A percentile compares a stretch with the other conserved stretches of the same genome.
phyloP scores from a whole-genome alignment of 2,113 vertebrate genomes.

The Spea bombifrons region DNA sequence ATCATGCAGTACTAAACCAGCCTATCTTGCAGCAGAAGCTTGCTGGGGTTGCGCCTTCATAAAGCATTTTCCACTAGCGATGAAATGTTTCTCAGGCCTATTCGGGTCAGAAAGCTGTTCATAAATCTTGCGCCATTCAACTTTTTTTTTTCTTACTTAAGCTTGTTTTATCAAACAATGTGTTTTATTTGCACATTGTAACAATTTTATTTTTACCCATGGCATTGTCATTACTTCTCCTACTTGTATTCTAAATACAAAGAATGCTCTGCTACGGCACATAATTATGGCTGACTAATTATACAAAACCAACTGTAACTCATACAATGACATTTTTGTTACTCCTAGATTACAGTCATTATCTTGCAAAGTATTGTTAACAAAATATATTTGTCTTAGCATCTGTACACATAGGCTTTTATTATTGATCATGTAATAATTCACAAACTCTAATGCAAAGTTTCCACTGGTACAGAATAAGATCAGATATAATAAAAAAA shows the following conservation, averaged over 20 bases:
- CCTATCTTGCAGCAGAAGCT: too few relatives aligned
- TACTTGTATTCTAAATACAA: conserved; percentile 17
- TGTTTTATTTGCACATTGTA: background rate
- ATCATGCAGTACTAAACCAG: too few relatives aligned
- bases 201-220: conserved; percentile 27
- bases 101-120: too few relatives aligned
- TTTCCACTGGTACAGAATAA: background rate
- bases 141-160: too few relatives aligned
- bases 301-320: conserved; percentile 1
- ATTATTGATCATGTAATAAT: conserved; percentile 20
- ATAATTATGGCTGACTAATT: conserved; percentile 31
- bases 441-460: background rate
- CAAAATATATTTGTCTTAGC: conserved; percentile 33
- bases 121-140: too few relatives aligned
- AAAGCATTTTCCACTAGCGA: too few relatives aligned
- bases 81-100: too few relatives aligned
- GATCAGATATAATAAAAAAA: background rate
- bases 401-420: conserved; percentile 18
- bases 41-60: too few relatives aligned
- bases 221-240: conserved; percentile 26
- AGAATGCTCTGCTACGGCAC: conserved; percentile 18
- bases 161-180: background rate
- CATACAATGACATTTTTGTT: conserved; percentile 25
- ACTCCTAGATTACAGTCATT: conserved; percentile 33
- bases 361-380: conserved; percentile 8